These are phyloP conservation scores for Halesus radiatus DNA, from an alignment of 1,140 invertebrate species.

Conservation along the genomic window DNA sequence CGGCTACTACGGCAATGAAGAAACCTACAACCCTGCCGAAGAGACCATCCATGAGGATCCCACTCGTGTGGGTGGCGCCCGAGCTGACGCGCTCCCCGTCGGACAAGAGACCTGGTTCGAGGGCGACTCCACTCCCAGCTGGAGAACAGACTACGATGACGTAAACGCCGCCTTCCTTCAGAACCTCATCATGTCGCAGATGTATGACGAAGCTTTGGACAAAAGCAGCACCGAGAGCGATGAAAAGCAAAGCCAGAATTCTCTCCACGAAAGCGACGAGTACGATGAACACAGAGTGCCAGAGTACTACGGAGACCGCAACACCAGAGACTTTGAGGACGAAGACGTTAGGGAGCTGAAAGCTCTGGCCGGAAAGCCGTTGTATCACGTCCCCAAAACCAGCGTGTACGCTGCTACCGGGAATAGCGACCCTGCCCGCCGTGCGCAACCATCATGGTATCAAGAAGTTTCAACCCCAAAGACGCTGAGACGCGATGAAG, in stretches of 20 bases:
- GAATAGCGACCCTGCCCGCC: not conserved
- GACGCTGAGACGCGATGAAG: constrained; percentile 34
- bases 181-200: constrained; percentile 74
- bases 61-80: constrained; percentile 55
- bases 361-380: constrained; percentile 69
- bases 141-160: constrained; percentile 69
- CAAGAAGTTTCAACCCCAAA: constrained; percentile 39
- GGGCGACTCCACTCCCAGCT: constrained; percentile 64
- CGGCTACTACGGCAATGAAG: constrained; percentile 60
- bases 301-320: constrained; percentile 52
- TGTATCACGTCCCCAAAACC: constrained; percentile 68
- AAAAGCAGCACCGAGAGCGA: constrained; percentile 59
- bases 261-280: constrained; percentile 60
- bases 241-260: constrained; percentile 52
- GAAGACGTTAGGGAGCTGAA: constrained; percentile 75
- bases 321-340: constrained; percentile 67
- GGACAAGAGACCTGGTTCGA: constrained; percentile 76
- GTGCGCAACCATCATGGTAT: constrained; percentile 38
- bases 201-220: constrained; percentile 72
- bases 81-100: constrained; percentile 71
- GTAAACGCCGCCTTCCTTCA: constrained; percentile 75
- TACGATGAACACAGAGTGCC: constrained; percentile 63
- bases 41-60: constrained; percentile 69
- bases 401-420: constrained; percentile 51
- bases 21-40: constrained; percentile 59